Percentiles rank a stretch among this genome's conserved stretches.
These are phyloP conservation scores for Argynnis bischoffii DNA, from an alignment of 2,888 invertebrate genomes.

Conservation along the genomic window DNA sequence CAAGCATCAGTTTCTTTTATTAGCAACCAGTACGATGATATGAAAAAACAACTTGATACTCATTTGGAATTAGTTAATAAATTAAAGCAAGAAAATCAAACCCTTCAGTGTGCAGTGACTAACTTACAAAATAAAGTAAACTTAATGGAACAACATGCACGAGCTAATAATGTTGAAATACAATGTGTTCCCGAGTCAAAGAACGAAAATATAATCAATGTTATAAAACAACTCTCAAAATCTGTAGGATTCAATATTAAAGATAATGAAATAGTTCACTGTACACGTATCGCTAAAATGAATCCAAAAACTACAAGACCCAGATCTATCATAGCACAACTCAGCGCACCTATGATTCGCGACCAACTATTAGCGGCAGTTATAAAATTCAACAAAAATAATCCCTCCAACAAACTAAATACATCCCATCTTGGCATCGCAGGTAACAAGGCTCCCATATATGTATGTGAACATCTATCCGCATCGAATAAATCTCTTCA, in stretches of 20 bases:
- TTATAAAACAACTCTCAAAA: constrained; percentile 14
- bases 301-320: constrained; percentile 15
- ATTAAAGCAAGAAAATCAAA: constrained; percentile 11
- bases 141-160: constrained; percentile 3
- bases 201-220: constrained; percentile 13
- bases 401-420: constrained; percentile 14
- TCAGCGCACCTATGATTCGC: not conserved
- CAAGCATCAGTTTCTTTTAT: constrained; percentile 11
- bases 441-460: constrained; percentile 32
- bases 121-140: constrained; percentile 2
- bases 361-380: constrained; percentile 21
- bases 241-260: constrained; percentile 4
- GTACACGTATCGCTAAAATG: constrained; percentile 15
- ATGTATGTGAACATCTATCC: constrained; percentile 40
- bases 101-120: not conserved
- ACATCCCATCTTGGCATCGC: constrained; percentile 6
- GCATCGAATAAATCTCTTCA: constrained; percentile 38
- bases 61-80: not conserved
- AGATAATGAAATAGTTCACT: constrained; percentile 4
- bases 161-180: constrained; percentile 20
- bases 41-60: constrained; percentile 10
- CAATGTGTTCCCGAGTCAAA: constrained; percentile 20
- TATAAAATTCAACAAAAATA: constrained; percentile 16
- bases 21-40: constrained; percentile 18
- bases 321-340: constrained; percentile 12